phyloP scores from a whole-genome alignment of 1,140 invertebrate genomes.

The Thaumatotibia leucotreta region DNA sequence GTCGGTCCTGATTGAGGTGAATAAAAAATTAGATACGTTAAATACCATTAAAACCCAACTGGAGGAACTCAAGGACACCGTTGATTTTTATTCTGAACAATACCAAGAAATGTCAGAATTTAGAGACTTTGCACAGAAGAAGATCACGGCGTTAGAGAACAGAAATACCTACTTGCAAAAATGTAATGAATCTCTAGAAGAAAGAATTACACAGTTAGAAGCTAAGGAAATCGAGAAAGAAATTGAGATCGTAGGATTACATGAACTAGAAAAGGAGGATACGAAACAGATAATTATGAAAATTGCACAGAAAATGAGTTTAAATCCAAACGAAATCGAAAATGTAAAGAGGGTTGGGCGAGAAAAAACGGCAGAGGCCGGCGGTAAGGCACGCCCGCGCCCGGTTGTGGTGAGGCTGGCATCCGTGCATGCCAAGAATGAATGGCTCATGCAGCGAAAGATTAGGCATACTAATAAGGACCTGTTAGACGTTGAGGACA shows the following conservation, averaged over 20 bases:
- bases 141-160: neutral
- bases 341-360: neutral
- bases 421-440: neutral
- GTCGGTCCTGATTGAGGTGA: neutral
- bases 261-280: neutral
- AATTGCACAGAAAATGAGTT: neutral
- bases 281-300: neutral
- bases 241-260: neutral
- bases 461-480: slow-evolving; percentile 18
- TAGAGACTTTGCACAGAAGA: neutral
- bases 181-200: no score
- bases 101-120: neutral
- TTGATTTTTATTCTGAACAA: neutral
- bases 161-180: neutral
- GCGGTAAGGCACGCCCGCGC: neutral
- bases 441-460: slow-evolving; percentile 18
- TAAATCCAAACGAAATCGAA: neutral
- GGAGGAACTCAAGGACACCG: neutral
- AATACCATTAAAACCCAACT: neutral
- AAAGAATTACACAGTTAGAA: no score
- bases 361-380: neutral
- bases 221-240: no score
- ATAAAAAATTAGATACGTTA: neutral
- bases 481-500: slow-evolving; percentile 17
- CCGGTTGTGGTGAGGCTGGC: neutral